Evolutionary conservation across 35 echinoderm and acorn worm species (phyloP).

Genomic region (Heliocidaris erythrogramma): DNA sequence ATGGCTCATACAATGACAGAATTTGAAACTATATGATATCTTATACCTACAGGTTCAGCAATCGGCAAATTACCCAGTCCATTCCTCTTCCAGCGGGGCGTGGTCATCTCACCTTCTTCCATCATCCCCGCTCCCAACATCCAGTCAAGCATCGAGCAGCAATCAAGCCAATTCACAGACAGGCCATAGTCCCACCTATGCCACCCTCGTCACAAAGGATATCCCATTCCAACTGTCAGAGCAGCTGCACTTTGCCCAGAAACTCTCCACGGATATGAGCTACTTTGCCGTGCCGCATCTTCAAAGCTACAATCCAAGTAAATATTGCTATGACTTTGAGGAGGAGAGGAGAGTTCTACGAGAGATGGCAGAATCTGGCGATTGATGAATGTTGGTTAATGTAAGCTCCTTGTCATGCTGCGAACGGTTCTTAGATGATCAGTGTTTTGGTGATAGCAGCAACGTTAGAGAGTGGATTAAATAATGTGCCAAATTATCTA

Average conservation of each 20-base stretch:
- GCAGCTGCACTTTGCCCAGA: background rate
- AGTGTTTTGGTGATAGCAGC: too few relatives aligned
- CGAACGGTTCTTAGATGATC: too few relatives aligned
- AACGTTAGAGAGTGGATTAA: too few relatives aligned
- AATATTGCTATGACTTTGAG: background rate
- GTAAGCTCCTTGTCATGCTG: too few relatives aligned
- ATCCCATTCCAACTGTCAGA: background rate
- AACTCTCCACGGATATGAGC: background rate
- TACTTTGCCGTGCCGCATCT: background rate
- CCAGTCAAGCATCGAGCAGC: background rate
- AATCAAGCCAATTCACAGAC: background rate
- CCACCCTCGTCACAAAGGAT: background rate
- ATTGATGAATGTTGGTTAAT: background rate
- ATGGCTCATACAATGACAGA: too few relatives aligned
- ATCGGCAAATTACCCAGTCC: background rate
- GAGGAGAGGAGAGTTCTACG: background rate
- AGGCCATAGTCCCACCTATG: background rate
- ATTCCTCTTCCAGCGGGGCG: background rate
- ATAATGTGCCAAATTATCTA: too few relatives aligned
- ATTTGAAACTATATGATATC: background rate
- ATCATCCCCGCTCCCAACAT: background rate
- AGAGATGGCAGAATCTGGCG: background rate
- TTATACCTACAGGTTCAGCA: background rate
- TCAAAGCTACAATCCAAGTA: background rate
- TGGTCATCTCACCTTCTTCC: background rate